Base-by-base conservation (phyloP, 2,888 invertebrate species). In the Tiliacea aurago region DNA sequence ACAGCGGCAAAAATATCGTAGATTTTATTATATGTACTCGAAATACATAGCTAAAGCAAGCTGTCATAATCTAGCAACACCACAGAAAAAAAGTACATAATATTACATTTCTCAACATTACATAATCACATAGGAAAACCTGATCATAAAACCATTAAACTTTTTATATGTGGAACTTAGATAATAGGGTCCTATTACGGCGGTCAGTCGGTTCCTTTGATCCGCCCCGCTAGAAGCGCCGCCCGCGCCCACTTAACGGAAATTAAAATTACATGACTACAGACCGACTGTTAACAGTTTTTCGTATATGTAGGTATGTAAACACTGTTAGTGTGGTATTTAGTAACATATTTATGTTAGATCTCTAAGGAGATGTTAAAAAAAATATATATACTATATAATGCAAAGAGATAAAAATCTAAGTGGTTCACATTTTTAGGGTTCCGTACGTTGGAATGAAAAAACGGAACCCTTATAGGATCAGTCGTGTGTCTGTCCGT, bases 221-320 rank as follows among this genome's bases (percentile, higher is more conserved):
- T 93, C 89, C 86, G 76, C 87, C 88, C 80, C 84, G 58, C 85
- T 78, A 73, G 82, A 66, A 77, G 58, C 64, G 76, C 81, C 75
- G 77, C 86, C 84, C 83, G 85, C 84, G 80, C 74, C 88, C 88
- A 92, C 92, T 93, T 92, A 92, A 87, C 87, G 88, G 88, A 92
- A 92, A 93, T 93, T 91, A 92, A 92, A 93, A 93, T 90, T 90
- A 92, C 92, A 91, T 90, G 89, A 86, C 72, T 82, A 78, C 73
- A 67, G 13, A 28, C 58, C 56, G 61, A 73, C 78, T 78, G 81
- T 78, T 86, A 77, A 15, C 71, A 69, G 66, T 69, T 81, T 69
- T 80, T 70, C 20, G 53, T 75, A 51, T 20, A 47, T 45, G 68
- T 75, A 45, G 37, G 37, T 37, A 55, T 49, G 79, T 73, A 78